phyloP scores from a whole-genome alignment of 2,113 vertebrate species.

The Etia nguti region DNA sequence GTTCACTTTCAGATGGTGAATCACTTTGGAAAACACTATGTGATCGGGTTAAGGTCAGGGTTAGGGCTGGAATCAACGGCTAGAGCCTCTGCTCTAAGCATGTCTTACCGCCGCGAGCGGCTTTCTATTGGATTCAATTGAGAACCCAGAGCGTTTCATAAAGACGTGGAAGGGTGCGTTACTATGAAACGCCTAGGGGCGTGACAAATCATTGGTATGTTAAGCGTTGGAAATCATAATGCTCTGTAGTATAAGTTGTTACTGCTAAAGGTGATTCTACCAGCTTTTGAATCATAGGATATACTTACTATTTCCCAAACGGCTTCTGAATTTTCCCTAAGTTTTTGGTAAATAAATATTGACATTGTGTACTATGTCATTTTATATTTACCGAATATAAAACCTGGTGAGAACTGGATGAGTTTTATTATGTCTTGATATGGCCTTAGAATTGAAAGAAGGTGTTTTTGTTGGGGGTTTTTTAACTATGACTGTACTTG shows the following conservation, averaged over 20 bases:
- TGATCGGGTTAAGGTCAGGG: neutral
- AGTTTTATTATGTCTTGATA: neutral
- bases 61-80: neutral
- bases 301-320: neutral
- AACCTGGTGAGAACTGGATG: neutral
- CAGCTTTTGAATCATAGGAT: neutral
- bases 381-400: neutral
- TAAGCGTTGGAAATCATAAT: neutral
- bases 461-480: neutral
- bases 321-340: rapidly evolving
- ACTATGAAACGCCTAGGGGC: neutral
- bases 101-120: neutral
- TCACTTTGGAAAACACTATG: neutral
- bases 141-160: neutral
- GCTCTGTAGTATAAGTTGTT: neutral
- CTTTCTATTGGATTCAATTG: neutral
- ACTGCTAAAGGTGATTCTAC: neutral
- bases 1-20: neutral
- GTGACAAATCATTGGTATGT: neutral
- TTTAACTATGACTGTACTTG: neutral
- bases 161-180: neutral
- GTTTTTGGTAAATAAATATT: neutral
- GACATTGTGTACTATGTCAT: neutral
- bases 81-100: neutral
- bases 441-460: neutral